Base-by-base conservation (phyloP, 23 tunicate species). In the Styela clava region DNA sequence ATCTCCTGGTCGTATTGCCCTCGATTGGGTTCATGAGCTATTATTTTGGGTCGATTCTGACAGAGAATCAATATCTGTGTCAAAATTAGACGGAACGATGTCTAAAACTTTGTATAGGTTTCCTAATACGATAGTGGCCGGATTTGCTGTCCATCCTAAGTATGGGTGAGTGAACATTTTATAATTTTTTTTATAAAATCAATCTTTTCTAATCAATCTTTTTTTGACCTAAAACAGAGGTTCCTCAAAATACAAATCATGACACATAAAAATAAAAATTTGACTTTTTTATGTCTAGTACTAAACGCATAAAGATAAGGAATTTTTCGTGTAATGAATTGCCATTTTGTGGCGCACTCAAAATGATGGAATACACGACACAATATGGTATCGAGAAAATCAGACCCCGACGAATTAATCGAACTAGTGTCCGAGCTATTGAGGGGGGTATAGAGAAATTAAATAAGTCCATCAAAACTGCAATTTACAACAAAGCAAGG, bases 11-110 rank as follows among this genome's bases (percentile, higher is more conserved):
- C 73, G 86, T 24, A 69, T 86, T 2, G 84, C 97, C 2, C 73
- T 85, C 65, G 97, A 91, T 78, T 91, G 97, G 97, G 69, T 86
- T 24, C 88, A 91, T 84, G 84, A 69, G 35, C 97, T 73, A 29
- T 77, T 91, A 32, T 91, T 83, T 79, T 91, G 97, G 97, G 79
- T 77, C 25, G 97, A 91, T 34, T 52, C 20, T 2, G 2, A 77
- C 31, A 22, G 24, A 20, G 37, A 34, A 3, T 67, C 79, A 24
- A 69, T 91, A 27, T 86, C 90, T 21, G 90, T 86, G 25, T 69
- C 94, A 1, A 69, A 72, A 52, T 52, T 36, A 5, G 72, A 88
- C 73, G 94, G 94, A 18, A 69, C 87, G 5, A 63, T 24, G 34
- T 81, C 88, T 25, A 81, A 31, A 62, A 86, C 81, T 27, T 37